phyloP scores from a whole-genome alignment of 2,888 invertebrate species.

The Spisula subtruncata region DNA sequence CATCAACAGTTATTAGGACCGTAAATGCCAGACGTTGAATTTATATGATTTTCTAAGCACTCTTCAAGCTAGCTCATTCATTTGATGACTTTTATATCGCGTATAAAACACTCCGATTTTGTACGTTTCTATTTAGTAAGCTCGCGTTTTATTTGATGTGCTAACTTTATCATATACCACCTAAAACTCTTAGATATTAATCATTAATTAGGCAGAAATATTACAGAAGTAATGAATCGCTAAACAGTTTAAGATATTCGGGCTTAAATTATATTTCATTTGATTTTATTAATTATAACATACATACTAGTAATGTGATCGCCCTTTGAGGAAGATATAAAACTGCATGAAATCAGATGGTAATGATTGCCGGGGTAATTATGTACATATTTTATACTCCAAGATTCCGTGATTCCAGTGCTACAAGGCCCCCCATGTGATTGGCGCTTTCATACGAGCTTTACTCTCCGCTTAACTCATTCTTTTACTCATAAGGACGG shows the following conservation, averaged over 20 bases:
- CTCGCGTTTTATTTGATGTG: slow-evolving; percentile 67
- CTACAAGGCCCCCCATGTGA: slow-evolving; percentile 59
- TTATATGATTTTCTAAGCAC: slow-evolving; percentile 65
- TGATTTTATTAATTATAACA: slow-evolving; percentile 69
- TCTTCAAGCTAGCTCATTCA: slow-evolving; percentile 54
- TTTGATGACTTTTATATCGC: slow-evolving; percentile 69
- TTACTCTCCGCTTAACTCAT: neutral
- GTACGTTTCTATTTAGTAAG: slow-evolving; percentile 58
- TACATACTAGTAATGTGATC: slow-evolving; percentile 54
- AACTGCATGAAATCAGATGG: slow-evolving; percentile 60
- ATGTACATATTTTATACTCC: slow-evolving; percentile 65
- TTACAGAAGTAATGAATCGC: slow-evolving; percentile 49
- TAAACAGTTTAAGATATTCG: slow-evolving; percentile 27
- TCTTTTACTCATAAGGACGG: neutral
- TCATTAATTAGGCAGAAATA: slow-evolving; percentile 65
- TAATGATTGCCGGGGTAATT: slow-evolving; percentile 64
- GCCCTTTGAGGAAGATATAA: slow-evolving; percentile 44
- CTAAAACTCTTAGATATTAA: slow-evolving; percentile 62
- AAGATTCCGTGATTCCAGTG: slow-evolving; percentile 52
- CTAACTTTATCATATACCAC: slow-evolving; percentile 43
- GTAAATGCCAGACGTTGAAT: slow-evolving; percentile 55
- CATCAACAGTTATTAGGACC: slow-evolving; percentile 28
- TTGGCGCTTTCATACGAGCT: neutral
- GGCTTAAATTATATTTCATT: slow-evolving; percentile 66
- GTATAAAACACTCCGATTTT: slow-evolving; percentile 63